Percentiles rank a stretch among this genome's conserved stretches.
phyloP scores from a whole-genome alignment of 2,797 vertebrate species.

The Linurgus olivaceus region DNA sequence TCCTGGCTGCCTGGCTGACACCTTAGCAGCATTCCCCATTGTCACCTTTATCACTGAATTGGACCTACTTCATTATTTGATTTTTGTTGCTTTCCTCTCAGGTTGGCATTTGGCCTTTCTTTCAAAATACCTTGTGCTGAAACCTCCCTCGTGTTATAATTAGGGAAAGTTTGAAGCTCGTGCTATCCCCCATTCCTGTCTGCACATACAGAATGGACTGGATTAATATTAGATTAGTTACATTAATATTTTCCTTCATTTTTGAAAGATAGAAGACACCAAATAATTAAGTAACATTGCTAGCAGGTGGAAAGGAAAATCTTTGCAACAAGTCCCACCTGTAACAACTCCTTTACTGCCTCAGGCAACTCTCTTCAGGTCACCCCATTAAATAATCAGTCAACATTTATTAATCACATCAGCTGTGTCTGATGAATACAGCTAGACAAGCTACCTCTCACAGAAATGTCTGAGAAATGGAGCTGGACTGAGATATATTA shows the following conservation, averaged over 20 bases:
- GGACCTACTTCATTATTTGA: not conserved
- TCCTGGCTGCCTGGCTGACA: not conserved
- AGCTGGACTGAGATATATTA: fast-evolving
- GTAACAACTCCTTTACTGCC: not conserved
- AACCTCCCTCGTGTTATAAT: not conserved
- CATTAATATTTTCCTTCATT: not conserved
- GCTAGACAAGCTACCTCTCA: not conserved
- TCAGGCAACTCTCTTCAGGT: not conserved
- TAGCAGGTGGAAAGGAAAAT: not conserved
- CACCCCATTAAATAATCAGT: not conserved
- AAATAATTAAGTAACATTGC: not conserved
- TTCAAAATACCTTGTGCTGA: not conserved
- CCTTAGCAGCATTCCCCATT: not conserved
- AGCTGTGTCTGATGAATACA: not conserved
- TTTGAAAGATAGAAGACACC: not conserved
- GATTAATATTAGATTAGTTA: not conserved
- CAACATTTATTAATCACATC: not conserved
- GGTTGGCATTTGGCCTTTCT: slow-evolving; percentile 12
- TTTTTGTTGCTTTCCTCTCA: not conserved
- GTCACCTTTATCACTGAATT: not conserved
- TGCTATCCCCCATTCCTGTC: not conserved
- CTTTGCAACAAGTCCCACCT: not conserved
- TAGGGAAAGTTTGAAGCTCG: not conserved
- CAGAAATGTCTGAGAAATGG: not conserved
- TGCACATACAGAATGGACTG: not conserved